Evolutionary conservation across 2,888 invertebrate species (phyloP).

Genomic region (Allacma fusca): DNA sequence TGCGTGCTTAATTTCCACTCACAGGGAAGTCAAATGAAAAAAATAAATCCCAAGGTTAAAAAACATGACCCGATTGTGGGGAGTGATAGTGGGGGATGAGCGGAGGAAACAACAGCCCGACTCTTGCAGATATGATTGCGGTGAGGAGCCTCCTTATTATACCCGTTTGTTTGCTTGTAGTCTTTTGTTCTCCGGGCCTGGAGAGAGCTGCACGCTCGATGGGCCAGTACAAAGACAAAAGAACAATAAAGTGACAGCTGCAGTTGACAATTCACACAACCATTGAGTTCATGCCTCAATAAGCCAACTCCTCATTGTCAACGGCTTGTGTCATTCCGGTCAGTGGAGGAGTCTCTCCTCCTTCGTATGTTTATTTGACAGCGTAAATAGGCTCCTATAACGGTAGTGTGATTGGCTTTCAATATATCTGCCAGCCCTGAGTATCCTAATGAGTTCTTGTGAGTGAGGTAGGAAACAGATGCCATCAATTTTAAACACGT

Average conservation of each 20-base stretch:
- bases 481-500: too few relatives aligned
- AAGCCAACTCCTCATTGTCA: neutral
- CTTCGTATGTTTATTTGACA: neutral
- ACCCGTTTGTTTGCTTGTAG: neutral
- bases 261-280: conserved; percentile 7
- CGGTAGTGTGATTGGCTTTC: too few relatives aligned
- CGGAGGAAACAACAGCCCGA: too few relatives aligned
- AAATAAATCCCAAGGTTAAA: too few relatives aligned
- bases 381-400: neutral
- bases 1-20: too few relatives aligned
- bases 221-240: neutral
- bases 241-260: conserved; percentile 9
- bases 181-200: neutral
- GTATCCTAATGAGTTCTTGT: too few relatives aligned
- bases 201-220: neutral
- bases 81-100: too few relatives aligned
- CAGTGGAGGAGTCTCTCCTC: neutral
- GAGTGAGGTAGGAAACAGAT: too few relatives aligned
- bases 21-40: too few relatives aligned
- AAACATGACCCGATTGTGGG: too few relatives aligned
- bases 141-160: neutral
- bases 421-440: too few relatives aligned
- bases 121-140: too few relatives aligned
- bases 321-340: neutral
- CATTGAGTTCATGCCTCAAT: neutral